Percentiles rank a stretch among this genome's conserved stretches.
Conservation (phyloP, 2,113 vertebrate genomes). For the Tachycineta bicolor region DNA sequence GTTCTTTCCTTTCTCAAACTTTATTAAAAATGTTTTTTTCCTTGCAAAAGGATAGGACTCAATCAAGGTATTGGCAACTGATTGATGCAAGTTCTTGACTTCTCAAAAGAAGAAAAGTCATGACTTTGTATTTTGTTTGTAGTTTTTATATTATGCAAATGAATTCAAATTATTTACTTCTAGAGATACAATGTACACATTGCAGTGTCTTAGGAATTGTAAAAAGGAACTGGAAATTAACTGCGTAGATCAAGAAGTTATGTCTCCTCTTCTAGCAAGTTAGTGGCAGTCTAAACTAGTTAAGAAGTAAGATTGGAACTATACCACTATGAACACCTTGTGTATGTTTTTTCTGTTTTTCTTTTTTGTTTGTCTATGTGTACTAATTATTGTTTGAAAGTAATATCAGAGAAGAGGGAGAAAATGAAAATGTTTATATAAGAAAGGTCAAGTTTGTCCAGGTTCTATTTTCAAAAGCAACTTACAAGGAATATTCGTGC, state of each 20-base stretch:
- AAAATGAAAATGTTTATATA: not conserved
- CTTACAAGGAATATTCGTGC: not conserved
- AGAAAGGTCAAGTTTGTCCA: not conserved
- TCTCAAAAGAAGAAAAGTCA: not conserved
- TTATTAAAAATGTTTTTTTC: not conserved
- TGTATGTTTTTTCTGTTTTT: rapidly evolving
- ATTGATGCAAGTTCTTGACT: not conserved
- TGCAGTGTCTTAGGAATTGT: not conserved
- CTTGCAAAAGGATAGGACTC: not conserved
- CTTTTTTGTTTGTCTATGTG: rapidly evolving
- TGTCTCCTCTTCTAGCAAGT: not conserved
- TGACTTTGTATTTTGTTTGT: not conserved
- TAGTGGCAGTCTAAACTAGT: not conserved
- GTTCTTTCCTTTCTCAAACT: not conserved
- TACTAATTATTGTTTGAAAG: not conserved
- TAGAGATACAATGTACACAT: not conserved
- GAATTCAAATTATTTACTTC: not conserved
- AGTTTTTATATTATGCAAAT: not conserved
- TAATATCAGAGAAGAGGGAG: not conserved
- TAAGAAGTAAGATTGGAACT: not conserved
- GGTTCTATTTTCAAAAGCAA: not conserved
- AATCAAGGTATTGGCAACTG: not conserved
- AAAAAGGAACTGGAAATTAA: not conserved
- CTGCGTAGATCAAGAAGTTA: not conserved
- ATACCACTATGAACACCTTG: not conserved